phyloP scores from a whole-genome alignment of 2,113 vertebrate genomes.

The Vulpes ferrilata region DNA sequence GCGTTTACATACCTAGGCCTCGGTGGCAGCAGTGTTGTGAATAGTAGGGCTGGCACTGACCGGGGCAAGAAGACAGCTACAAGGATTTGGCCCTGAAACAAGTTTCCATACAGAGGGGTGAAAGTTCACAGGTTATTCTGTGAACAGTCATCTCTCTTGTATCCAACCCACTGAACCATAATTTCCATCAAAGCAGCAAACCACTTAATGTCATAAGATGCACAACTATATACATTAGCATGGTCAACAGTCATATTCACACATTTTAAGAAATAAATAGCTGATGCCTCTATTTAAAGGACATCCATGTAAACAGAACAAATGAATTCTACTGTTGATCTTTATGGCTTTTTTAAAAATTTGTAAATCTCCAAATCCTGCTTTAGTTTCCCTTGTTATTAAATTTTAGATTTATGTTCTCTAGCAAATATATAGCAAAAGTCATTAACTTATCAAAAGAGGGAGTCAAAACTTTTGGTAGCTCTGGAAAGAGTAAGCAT shows the following conservation, averaged over 20 bases:
- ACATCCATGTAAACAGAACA: conserved; percentile 43
- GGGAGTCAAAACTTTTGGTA: conserved; percentile 28
- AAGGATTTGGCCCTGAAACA: conserved; percentile 98
- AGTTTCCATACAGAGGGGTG: conserved; percentile 98
- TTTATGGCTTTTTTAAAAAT: neutral
- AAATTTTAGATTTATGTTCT: conserved; percentile 63
- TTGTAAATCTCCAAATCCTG: conserved; percentile 61
- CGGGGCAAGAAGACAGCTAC: conserved; percentile 97
- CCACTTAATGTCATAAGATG: conserved; percentile 84
- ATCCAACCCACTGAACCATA: conserved; percentile 90
- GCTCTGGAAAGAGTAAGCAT: conserved; percentile 19
- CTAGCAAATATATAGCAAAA: conserved; percentile 39
- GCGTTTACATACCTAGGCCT: conserved; percentile 96
- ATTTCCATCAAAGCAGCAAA: conserved; percentile 90
- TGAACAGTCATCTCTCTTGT: conserved; percentile 96
- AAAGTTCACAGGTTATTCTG: conserved; percentile 97
- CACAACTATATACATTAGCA: conserved; percentile 80
- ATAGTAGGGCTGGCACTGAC: conserved; percentile 96
- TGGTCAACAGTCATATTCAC: conserved; percentile 74
- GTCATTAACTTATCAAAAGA: conserved; percentile 77
- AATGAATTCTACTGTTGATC: conserved; percentile 32
- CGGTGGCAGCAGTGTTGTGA: conserved; percentile 95
- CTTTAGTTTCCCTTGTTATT: conserved; percentile 60
- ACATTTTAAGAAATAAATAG: conserved; percentile 52
- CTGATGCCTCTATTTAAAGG: conserved; percentile 69